Percentiles rank a stretch among this genome's conserved stretches.
phyloP scores from a whole-genome alignment of 2,797 vertebrate genomes.

The Acridotheres tristis region DNA sequence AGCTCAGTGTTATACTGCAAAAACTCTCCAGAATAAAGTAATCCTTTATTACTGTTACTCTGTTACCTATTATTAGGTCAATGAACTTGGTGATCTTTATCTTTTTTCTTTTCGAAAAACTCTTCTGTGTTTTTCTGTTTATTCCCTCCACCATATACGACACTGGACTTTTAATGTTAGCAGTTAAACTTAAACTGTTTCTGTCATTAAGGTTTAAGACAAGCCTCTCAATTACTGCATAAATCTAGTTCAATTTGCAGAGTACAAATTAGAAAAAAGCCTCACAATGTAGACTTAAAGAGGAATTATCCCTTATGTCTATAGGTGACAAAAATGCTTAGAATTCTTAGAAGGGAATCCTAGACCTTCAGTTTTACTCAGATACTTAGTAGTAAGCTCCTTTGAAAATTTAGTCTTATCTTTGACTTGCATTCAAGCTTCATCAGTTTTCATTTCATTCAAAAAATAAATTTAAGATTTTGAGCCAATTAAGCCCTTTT shows the following conservation, averaged over 20 bases:
- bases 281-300: background rate
- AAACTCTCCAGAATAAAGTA: conserved; percentile 91
- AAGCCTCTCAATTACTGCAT: background rate
- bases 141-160: background rate
- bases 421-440: background rate
- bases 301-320: background rate
- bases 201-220: background rate
- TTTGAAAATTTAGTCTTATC: background rate
- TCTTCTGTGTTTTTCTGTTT: background rate
- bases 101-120: background rate
- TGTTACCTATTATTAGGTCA: background rate
- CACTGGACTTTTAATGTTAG: background rate
- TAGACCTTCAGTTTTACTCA: background rate
- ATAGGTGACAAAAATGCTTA: background rate
- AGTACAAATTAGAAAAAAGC: background rate
- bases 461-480: background rate
- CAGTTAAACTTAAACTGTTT: background rate
- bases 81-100: background rate
- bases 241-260: background rate
- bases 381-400: background rate
- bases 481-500: background rate
- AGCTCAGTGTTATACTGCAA: conserved; percentile 88
- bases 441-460: background rate
- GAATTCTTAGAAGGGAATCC: background rate
- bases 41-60: conserved; percentile 2